phyloP scores from a whole-genome alignment of 2,888 invertebrate genomes.

The Andrena hattorfiana region DNA sequence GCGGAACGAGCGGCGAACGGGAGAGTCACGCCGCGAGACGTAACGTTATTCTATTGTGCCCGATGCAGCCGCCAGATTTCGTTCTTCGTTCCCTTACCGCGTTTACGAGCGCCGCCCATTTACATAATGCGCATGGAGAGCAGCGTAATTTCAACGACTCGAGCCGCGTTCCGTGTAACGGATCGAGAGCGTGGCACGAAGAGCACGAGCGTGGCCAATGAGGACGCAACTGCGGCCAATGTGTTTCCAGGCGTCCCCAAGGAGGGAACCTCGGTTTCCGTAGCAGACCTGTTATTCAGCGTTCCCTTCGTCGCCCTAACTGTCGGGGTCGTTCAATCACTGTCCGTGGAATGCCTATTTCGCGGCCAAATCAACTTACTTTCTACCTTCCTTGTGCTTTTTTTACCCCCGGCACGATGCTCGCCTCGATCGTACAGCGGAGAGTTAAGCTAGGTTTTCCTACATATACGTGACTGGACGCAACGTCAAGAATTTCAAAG shows the following conservation, averaged over 20 bases:
- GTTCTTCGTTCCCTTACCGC: slow-evolving; percentile 1
- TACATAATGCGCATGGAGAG: slow-evolving; percentile 25
- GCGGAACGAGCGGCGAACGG: slow-evolving; percentile 38
- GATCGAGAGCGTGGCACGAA: slow-evolving; percentile 6
- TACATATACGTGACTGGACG: too few species aligned
- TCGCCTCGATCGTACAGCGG: neutral
- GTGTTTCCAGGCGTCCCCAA: slow-evolving; percentile 43
- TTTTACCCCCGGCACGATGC: neutral
- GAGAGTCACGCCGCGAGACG: slow-evolving; percentile 55
- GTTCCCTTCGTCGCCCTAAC: slow-evolving; percentile 39
- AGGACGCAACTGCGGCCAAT: slow-evolving; percentile 38
- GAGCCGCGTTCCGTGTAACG: neutral
- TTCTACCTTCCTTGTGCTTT: slow-evolving; percentile 44
- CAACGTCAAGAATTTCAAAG: too few species aligned
- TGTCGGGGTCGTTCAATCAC: slow-evolving; percentile 56
- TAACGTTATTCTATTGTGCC: slow-evolving; percentile 58
- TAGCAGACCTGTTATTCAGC: slow-evolving; percentile 44
- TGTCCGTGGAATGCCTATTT: slow-evolving; percentile 54
- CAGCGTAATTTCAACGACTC: slow-evolving; percentile 14
- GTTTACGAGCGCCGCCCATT: slow-evolving; percentile 9
- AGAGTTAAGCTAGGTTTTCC: neutral
- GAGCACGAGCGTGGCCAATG: slow-evolving; percentile 20
- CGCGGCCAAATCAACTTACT: slow-evolving; percentile 59
- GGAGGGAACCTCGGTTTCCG: slow-evolving; percentile 37
- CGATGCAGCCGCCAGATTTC: slow-evolving; percentile 9